Base-by-base conservation (phyloP, 1,140 invertebrate species). In the Philopotamus ludificatus region DNA sequence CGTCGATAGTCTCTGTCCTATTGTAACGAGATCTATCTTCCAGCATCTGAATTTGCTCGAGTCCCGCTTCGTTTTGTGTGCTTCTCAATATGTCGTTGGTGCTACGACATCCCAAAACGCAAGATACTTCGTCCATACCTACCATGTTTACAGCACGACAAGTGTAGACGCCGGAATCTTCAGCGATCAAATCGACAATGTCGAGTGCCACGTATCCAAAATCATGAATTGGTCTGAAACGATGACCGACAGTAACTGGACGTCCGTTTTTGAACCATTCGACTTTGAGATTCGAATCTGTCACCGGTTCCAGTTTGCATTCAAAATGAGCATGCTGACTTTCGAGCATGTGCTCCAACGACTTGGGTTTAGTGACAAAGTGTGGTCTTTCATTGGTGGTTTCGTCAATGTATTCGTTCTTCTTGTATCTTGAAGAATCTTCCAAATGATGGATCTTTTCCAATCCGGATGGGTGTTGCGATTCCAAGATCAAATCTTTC, bases 241-340 rank as follows among this genome's bases (percentile, higher is more conserved):
- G 85, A 75, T 94, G 92, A 63, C 92, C 91, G 74, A 95, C 87
- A 4, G 90, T 94, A 28, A 96, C 86, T 61, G 91, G 91, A 73
- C 89, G 85, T 54, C 92, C 92, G 78, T 96, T 94, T 74, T 94
- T 95, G 74, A 86, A 95, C 94, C 94, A 97, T 78, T 96, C 93
- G 12, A 97, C 92, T 79, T 93, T 91, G 20, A 97, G 76, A 71
- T 97, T 95, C 0, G 93, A 86, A 82, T 98, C 95, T 16, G 94
- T 96, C 1, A 95, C 90, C n/a, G 95, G 95, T 79, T 97, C 94
- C 12, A 98, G 82, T 79, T 97, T 97, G 74, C 94, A 96, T 82
- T 99, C 97, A 80, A 99, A 99, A 74, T 99, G 96, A 54, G 94
- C 94, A 72, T 95, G 90, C 70, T 95, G 88, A 45, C 93, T 89